Conservation (phyloP, 2,888 invertebrate species). For the Acleris emargana region DNA sequence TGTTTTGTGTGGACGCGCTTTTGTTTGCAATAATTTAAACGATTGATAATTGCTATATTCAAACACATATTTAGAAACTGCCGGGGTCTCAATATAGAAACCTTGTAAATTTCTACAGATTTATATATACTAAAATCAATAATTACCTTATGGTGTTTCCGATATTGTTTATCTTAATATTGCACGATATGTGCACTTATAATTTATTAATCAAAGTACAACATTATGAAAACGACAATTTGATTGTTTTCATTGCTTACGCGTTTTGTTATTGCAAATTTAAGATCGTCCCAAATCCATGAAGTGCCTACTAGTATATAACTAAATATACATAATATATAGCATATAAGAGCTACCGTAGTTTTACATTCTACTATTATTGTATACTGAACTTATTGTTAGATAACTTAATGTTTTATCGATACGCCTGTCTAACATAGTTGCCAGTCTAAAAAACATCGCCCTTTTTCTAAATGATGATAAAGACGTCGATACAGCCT, state of each 20-base stretch:
- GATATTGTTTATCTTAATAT: no score
- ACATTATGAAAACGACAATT: no score
- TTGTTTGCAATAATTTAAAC: constrained; percentile 19
- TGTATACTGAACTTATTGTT: constrained; percentile 32
- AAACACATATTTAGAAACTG: no score
- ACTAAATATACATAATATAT: constrained; percentile 45
- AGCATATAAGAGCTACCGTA: constrained; percentile 43
- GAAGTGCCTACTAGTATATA: constrained; percentile 50
- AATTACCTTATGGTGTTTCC: no score
- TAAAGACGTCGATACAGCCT: not conserved
- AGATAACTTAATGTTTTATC: constrained; percentile 12
- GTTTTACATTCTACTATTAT: constrained; percentile 37
- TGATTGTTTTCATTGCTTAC: no score
- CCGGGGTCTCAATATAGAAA: no score
- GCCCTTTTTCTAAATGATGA: no score
- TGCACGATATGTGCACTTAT: no score
- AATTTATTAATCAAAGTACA: no score
- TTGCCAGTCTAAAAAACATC: not conserved
- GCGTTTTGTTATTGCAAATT: constrained; percentile 23
- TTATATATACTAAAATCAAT: no score
- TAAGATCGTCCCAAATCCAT: constrained; percentile 38
- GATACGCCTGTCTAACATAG: not conserved
- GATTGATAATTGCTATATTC: not conserved
- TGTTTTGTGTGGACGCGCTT: constrained; percentile 16
- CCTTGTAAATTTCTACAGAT: no score